These are phyloP conservation scores for Ranitomeya imitator DNA, from an alignment of 2,113 vertebrate genomes.

Conservation along the genomic window DNA sequence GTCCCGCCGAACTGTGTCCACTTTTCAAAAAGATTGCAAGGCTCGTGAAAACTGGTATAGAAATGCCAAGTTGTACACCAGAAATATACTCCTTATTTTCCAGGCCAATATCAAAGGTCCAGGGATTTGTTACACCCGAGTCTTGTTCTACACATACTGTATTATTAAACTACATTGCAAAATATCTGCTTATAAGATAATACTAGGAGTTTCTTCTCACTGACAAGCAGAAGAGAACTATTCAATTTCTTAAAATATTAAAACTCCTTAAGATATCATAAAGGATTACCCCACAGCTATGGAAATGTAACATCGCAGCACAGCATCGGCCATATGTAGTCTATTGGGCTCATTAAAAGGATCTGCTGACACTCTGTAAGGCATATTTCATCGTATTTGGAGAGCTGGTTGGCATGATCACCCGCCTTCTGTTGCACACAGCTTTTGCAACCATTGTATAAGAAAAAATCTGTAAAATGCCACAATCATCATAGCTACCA, in stretches of 20 bases:
- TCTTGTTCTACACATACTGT: background rate
- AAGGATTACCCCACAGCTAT: background rate
- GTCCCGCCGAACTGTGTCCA: too few relatives aligned
- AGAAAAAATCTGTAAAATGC: slow-evolving; percentile 5
- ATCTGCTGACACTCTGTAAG: slow-evolving; percentile 3
- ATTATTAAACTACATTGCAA: background rate
- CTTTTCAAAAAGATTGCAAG: too few relatives aligned
- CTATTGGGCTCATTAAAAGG: slow-evolving; percentile 23
- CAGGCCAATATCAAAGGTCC: background rate
- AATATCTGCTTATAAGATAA: background rate
- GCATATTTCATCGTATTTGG: slow-evolving; percentile 10
- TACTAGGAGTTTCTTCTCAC: background rate
- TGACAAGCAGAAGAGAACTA: background rate
- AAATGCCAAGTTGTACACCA: too few relatives aligned
- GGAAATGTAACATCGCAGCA: background rate
- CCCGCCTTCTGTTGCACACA: slow-evolving; percentile 9
- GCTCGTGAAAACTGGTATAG: too few relatives aligned
- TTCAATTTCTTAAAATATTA: background rate
- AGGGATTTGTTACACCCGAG: background rate
- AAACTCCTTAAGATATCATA: background rate
- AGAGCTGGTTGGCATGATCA: slow-evolving; percentile 14
- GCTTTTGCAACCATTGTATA: slow-evolving; percentile 1
- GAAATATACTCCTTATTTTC: too few relatives aligned
- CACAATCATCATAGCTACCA: background rate
- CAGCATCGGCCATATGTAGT: background rate